Base-by-base conservation (phyloP, 2,888 invertebrate genomes). In the Rhynchonema sp. region DNA sequence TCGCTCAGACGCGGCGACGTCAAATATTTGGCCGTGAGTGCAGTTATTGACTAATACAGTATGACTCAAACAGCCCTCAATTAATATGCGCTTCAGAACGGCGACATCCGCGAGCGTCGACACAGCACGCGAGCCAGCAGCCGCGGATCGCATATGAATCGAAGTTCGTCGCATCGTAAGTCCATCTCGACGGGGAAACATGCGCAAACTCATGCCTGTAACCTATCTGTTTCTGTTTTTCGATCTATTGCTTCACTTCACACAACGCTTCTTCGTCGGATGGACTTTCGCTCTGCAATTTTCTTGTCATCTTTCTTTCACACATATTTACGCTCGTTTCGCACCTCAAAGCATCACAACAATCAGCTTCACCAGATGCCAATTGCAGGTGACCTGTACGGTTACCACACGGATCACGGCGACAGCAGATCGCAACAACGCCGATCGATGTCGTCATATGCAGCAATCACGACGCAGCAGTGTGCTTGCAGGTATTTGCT, bases 141-240 rank as follows among this genome's bases (percentile, higher is more conserved):
- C 1, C 55, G 55, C 20, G 29, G 23, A 3, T 49, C 49, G 49
- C 6, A 38, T 25, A 65, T 71, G 65, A 70, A 71, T 65, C 70
- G 70, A 64, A 69, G 69, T 63, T 66, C 68, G 55, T 71, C 71
- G 22, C 68, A 68, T 20, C 65, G 71, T 62, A 56, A 62, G 65
- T 62, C n/a, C n/a, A n/a, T n/a, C n/a, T n/a, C n/a, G n/a, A n/a
- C n/a, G n/a, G n/a, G n/a, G n/a, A n/a, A n/a, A n/a, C n/a, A n/a
- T n/a, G n/a, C n/a, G n/a, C n/a, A n/a, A n/a, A n/a, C n/a, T n/a
- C n/a, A n/a, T n/a, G n/a, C n/a, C n/a, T n/a, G n/a, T n/a, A n/a
- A n/a, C n/a, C n/a, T n/a, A n/a, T n/a, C n/a, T n/a, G n/a, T n/a
- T n/a, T n/a, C n/a, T n/a, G n/a, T n/a, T n/a, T n/a, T n/a, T n/a